Evolutionary conservation across 1,140 invertebrate genomes (phyloP).

Genomic region (Ptiloglossa arizonensis): DNA sequence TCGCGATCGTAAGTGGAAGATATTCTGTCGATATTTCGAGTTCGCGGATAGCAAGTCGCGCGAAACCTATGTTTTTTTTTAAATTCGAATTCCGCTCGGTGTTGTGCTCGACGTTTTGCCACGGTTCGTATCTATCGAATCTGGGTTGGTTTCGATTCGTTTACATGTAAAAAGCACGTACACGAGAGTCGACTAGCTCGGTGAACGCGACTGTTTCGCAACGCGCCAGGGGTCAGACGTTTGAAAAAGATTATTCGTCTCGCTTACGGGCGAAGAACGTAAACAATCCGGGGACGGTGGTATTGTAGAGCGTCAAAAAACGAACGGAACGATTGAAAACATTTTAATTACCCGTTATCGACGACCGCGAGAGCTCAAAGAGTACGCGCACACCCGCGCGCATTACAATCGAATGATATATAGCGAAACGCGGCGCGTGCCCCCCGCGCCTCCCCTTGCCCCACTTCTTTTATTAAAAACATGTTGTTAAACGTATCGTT

Average conservation of each 20-base stretch:
- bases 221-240: background rate
- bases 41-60: too few relatives aligned
- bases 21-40: too few relatives aligned
- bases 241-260: conserved; percentile 3
- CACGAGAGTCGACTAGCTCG: background rate
- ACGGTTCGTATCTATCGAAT: too few relatives aligned
- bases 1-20: too few relatives aligned
- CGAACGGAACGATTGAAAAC: conserved; percentile 34
- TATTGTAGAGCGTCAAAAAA: conserved; percentile 25
- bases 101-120: too few relatives aligned
- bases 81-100: too few relatives aligned
- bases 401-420: conserved; percentile 9
- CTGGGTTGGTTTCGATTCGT: too few relatives aligned
- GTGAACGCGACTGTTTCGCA: background rate
- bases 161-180: background rate
- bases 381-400: background rate
- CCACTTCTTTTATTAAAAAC: conserved; percentile 43
- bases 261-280: background rate
- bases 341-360: conserved; percentile 58
- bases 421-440: background rate
- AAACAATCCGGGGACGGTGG: conserved; percentile 10
- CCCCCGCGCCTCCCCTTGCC: background rate
- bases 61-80: too few relatives aligned
- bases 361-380: background rate
- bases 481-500: conserved; percentile 48